phyloP scores from a whole-genome alignment of 92 coral and sea anemone species.

The Zoanthus solanderi region DNA sequence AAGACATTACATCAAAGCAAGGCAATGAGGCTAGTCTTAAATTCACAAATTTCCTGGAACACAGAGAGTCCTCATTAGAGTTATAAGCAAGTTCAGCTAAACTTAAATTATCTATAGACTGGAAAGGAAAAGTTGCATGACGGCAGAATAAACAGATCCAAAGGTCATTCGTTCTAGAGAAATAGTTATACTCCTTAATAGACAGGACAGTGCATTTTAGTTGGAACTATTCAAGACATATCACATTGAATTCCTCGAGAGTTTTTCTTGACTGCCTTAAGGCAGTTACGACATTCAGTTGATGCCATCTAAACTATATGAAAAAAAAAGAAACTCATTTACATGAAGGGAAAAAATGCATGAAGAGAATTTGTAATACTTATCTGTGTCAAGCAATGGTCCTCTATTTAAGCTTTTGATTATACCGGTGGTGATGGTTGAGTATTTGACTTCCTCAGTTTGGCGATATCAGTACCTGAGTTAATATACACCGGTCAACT shows the following conservation, averaged over 20 bases:
- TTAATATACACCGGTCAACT: slow-evolving; percentile 6
- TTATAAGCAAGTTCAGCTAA: not conserved
- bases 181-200: slow-evolving; percentile 36
- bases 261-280: slow-evolving; percentile 33
- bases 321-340: not conserved
- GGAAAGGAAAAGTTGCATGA: slow-evolving; percentile 1
- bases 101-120: not conserved
- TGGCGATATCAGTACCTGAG: slow-evolving; percentile 12
- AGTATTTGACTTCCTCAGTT: slow-evolving; percentile 1
- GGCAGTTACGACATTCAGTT: slow-evolving; percentile 52
- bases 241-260: slow-evolving; percentile 21
- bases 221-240: slow-evolving; percentile 55
- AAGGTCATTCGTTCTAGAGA: not conserved
- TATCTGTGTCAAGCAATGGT: not conserved
- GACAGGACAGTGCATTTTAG: slow-evolving; percentile 61
- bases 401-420: not conserved
- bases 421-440: slow-evolving; percentile 13
- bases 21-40: slow-evolving; percentile 4
- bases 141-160: slow-evolving; percentile 1
- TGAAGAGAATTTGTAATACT: not conserved
- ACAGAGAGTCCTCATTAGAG: slow-evolving; percentile 8
- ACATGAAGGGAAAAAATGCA: too few relatives aligned
- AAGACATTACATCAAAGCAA: slow-evolving; percentile 7
- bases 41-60: slow-evolving; percentile 1
- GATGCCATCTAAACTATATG: not conserved